These are phyloP conservation scores for Ifrita kowaldi DNA, from an alignment of 2,113 vertebrate genomes.

Conservation along the genomic window DNA sequence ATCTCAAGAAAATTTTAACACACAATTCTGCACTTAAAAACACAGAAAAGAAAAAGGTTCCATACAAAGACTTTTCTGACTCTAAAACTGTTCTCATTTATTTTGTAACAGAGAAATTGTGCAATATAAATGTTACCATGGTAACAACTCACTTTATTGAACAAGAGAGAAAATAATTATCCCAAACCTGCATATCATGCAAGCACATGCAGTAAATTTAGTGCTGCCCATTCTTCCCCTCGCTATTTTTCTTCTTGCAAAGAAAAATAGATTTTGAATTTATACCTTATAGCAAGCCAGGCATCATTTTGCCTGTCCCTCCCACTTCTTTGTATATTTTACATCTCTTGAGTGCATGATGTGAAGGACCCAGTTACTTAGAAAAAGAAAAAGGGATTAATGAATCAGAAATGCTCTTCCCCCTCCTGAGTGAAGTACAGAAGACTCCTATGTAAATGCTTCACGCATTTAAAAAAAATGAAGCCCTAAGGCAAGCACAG, in stretches of 20 bases:
- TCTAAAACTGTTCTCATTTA: slow-evolving; percentile 43
- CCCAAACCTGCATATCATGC: slow-evolving; percentile 47
- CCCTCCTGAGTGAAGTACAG: slow-evolving; percentile 61
- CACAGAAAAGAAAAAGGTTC: not conserved
- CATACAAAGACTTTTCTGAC: not conserved
- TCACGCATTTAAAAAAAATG: slow-evolving; percentile 48
- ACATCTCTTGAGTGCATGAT: slow-evolving; percentile 29
- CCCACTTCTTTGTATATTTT: slow-evolving; percentile 52
- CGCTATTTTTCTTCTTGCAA: not conserved
- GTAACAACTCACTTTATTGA: slow-evolving; percentile 61
- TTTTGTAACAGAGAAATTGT: slow-evolving; percentile 44
- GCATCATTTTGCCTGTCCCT: slow-evolving; percentile 28
- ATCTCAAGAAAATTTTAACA: not conserved
- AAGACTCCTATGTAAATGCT: slow-evolving; percentile 61
- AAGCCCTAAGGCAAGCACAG: slow-evolving; percentile 55
- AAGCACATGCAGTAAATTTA: slow-evolving; percentile 42
- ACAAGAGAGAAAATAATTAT: slow-evolving; percentile 58
- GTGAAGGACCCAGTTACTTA: slow-evolving; percentile 45
- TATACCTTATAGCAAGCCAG: slow-evolving; percentile 11
- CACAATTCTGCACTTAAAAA: not conserved
- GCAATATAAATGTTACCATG: slow-evolving; percentile 58
- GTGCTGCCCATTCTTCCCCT: not conserved
- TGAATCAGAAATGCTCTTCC: slow-evolving; percentile 65
- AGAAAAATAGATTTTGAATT: slow-evolving; percentile 34
- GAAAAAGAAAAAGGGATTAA: slow-evolving; percentile 55